Evolutionary conservation across 2,888 invertebrate species (phyloP).

Genomic region (Portevinia maculata): DNA sequence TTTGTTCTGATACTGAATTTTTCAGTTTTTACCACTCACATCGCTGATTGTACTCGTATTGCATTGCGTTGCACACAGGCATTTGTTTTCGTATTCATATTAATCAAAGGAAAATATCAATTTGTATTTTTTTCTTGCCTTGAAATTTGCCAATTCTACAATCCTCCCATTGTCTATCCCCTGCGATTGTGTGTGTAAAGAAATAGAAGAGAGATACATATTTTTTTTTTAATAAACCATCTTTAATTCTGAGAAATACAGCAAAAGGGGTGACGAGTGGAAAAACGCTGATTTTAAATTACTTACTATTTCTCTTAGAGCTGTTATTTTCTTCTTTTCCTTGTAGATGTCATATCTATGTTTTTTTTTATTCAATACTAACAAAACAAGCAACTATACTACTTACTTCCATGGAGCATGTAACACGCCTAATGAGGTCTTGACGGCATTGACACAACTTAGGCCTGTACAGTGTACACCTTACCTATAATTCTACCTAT

Average conservation of each 20-base stretch:
- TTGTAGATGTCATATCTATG: conserved; percentile 15
- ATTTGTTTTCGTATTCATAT: conserved; percentile 47
- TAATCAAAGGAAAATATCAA: conserved; percentile 51
- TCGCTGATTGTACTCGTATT: conserved; percentile 8
- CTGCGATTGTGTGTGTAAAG: conserved; percentile 1
- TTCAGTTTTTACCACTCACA: background rate
- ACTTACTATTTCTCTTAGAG: conserved; percentile 19
- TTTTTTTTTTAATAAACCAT: background rate
- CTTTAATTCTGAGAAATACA: conserved; percentile 13
- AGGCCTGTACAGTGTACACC: background rate
- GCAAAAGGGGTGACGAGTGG: background rate
- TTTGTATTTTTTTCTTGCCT: conserved; percentile 20
- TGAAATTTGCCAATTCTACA: conserved; percentile 31
- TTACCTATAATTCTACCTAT: background rate
- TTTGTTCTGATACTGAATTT: background rate
- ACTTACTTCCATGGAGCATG: conserved; percentile 41
- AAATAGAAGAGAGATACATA: conserved; percentile 21
- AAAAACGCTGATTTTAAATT: conserved; percentile 23
- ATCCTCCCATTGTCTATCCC: background rate
- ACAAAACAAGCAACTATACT: conserved; percentile 32
- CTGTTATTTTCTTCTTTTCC: conserved; percentile 13
- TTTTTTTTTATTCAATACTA: conserved; percentile 1
- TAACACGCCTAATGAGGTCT: conserved; percentile 62
- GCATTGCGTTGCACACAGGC: conserved; percentile 18
- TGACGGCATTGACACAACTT: conserved; percentile 63